Evolutionary conservation across 2,888 invertebrate species (phyloP).

Genomic region (Trissoscelio sp.): DNA sequence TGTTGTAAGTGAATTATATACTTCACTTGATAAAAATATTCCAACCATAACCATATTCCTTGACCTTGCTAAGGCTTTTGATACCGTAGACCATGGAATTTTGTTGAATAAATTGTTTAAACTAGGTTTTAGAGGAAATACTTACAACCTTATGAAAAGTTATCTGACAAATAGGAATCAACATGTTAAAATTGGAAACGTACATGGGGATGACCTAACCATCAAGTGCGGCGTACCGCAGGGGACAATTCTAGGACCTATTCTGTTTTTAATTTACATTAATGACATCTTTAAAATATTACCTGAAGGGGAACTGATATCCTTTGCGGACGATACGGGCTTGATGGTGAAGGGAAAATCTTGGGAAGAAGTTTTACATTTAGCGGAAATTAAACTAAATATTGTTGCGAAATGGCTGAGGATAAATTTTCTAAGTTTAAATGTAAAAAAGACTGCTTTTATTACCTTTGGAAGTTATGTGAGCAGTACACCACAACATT

Average conservation of each 20-base stretch:
- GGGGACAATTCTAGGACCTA: no score
- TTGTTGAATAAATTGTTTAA: no score
- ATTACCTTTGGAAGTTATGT: constrained; percentile 8
- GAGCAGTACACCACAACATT: no score
- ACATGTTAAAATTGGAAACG: no score
- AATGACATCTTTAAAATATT: neutral
- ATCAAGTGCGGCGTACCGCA: no score
- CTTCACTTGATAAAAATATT: constrained; percentile 1
- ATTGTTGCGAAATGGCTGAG: neutral
- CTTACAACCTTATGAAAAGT: no score
- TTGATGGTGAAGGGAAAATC: constrained; percentile 2
- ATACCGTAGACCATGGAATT: no score
- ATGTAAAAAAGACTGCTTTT: constrained; percentile 1
- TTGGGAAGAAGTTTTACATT: constrained; percentile 1
- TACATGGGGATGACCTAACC: no score
- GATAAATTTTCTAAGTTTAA: neutral
- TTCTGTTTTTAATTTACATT: no score
- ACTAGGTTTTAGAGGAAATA: no score
- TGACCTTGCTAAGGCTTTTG: no score
- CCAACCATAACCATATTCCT: neutral
- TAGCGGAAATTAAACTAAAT: constrained; percentile 6
- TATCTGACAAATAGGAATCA: no score
- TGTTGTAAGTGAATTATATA: neutral
- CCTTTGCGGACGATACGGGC: constrained; percentile 22
- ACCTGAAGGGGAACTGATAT: neutral